Base-by-base conservation (phyloP, 64 coral and sea anemone species). In the Dendrophyllia cribrosa region DNA sequence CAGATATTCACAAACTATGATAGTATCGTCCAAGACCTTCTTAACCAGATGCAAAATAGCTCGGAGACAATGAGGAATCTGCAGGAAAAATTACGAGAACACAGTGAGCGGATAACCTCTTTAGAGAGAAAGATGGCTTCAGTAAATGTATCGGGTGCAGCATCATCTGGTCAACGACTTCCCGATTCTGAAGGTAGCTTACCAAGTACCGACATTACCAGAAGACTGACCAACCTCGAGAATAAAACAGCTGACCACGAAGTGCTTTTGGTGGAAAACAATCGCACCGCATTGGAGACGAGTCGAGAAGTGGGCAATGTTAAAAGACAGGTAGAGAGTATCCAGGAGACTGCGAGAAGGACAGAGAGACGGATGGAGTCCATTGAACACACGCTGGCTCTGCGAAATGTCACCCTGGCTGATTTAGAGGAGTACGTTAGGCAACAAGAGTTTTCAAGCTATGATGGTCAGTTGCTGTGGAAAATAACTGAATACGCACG, bases 401-500 rank as follows among this genome's bases (percentile, higher is more conserved):
- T 92, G 6, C 63, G 90, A 15, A 92, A 92, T 45, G 58, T 85
- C 1, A 82, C 90, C 4, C 14, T 92, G 10, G 90, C 90, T 73
- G 90, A 92, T 66, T 73, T 92, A 16, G 90, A 92, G 23, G 90
- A 92, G 25, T 62, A 68, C 4, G 22, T 92, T 1, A 85, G 59
- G 11, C 56, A 74, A 43, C 66, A 62, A 56, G 53, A 79, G 16
- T 59, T 46, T 23, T 75, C 51, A 16, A 92, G 70, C 15, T 75
- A 74, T 12, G 70, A 92, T 52, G 81, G 90, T 1, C 60, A 85
- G 70, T 53, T 86, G 69, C 21, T 83, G 8, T 92, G 79, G 78
- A 92, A 85, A 17, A 92, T 92, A 71, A n/a, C 78, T 55, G 68
- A 92, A 47, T 81, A 62, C 4, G 90, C 90, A 5, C 82, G 81